Evolutionary conservation across 2,113 vertebrate genomes (phyloP).

Genomic region (Pluvialis apricaria): DNA sequence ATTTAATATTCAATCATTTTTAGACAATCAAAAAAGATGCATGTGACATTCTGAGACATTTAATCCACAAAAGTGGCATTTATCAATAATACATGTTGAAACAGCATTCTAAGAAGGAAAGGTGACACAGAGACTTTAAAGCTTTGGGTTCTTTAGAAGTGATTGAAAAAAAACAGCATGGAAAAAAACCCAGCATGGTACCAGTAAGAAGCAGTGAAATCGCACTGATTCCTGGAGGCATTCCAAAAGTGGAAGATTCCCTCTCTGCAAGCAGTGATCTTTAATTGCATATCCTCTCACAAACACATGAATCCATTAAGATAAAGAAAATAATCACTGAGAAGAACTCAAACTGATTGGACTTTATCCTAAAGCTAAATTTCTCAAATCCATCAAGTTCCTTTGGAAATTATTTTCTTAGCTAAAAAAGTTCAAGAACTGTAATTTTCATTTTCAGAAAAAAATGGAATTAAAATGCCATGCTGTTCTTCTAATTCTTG

Average conservation of each 20-base stretch:
- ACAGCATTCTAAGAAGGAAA: background rate
- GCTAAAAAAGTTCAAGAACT: background rate
- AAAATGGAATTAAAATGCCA: background rate
- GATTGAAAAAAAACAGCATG: background rate
- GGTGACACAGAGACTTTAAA: background rate
- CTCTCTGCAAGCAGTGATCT: background rate
- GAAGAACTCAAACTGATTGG: background rate
- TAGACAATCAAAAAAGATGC: background rate
- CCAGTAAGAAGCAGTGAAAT: background rate
- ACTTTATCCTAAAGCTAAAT: background rate
- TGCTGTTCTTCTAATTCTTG: background rate
- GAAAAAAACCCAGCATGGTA: background rate
- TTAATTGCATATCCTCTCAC: background rate
- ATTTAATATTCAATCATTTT: constrained; percentile 4
- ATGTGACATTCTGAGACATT: background rate
- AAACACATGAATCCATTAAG: background rate
- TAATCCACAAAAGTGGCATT: constrained; percentile 39
- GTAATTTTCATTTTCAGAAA: background rate
- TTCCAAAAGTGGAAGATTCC: background rate
- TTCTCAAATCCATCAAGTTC: background rate
- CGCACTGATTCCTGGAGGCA: background rate
- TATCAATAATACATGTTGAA: constrained; percentile 56
- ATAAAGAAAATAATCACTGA: background rate
- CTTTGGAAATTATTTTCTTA: background rate
- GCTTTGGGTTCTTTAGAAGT: background rate